These are phyloP conservation scores for Anoncus sp. DNA, from an alignment of 2,888 invertebrate genomes.

Conservation along the genomic window DNA sequence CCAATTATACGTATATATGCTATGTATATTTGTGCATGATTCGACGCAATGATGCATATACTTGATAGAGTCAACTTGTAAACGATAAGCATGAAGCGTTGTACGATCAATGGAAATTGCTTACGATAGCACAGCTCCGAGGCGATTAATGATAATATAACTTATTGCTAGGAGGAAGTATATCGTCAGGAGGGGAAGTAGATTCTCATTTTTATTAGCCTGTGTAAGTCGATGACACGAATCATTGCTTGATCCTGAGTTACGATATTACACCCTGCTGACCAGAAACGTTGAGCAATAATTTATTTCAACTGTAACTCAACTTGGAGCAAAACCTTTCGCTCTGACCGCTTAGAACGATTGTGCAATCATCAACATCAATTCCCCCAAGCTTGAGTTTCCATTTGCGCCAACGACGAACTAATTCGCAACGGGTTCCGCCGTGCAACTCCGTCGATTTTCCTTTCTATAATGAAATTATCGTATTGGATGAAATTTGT, in stretches of 20 bases:
- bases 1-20: conserved; percentile 4
- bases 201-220: conserved; percentile 15
- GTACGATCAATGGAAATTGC: conserved; percentile 19
- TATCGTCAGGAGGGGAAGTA: not conserved
- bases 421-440: conserved; percentile 37
- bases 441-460: conserved; percentile 43
- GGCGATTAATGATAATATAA: conserved; percentile 24
- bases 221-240: conserved; percentile 53
- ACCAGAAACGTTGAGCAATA: conserved; percentile 55
- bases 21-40: not conserved
- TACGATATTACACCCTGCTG: conserved; percentile 46
- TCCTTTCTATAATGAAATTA: conserved; percentile 50
- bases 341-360: conserved; percentile 50
- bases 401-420: conserved; percentile 35
- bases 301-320: conserved; percentile 49
- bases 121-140: not conserved
- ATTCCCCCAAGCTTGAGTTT: conserved; percentile 39
- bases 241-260: conserved; percentile 40
- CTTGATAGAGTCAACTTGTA: conserved; percentile 13
- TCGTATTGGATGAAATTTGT: conserved; percentile 5
- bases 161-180: conserved; percentile 41
- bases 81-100: conserved; percentile 3
- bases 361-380: conserved; percentile 52
- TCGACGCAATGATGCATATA: not conserved
- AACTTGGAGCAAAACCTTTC: conserved; percentile 55